These are phyloP conservation scores for Dermolepida albohirtum DNA, from an alignment of 2,888 invertebrate genomes.

Conservation along the genomic window DNA sequence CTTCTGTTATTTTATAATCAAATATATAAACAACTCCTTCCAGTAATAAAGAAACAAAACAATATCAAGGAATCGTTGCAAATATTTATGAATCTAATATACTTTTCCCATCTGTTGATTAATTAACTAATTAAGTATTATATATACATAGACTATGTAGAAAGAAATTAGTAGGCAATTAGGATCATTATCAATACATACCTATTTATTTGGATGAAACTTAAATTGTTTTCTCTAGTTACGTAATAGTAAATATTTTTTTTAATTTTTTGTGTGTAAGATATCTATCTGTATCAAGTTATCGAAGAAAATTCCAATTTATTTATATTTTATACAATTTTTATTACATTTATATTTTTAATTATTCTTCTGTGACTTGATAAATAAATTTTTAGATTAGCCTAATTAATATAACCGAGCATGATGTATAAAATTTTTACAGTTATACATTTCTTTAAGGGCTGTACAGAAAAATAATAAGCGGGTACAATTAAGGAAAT, in stretches of 20 bases:
- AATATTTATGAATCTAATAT: conserved; percentile 21
- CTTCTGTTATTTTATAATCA: not conserved
- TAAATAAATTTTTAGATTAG: not conserved
- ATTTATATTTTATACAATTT: conserved; percentile 10
- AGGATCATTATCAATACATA: too few relatives aligned
- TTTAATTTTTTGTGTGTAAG: conserved; percentile 14
- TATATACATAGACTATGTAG: conserved; percentile 9
- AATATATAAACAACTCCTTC: conserved; percentile 11
- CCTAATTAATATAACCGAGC: too few relatives aligned
- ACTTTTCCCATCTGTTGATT: not conserved
- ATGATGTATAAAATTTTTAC: too few relatives aligned
- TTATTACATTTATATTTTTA: conserved; percentile 5
- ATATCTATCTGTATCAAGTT: conserved; percentile 6
- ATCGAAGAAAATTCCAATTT: conserved; percentile 3
- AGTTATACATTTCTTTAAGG: conserved; percentile 5
- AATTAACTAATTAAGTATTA: not conserved
- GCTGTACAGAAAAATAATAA: conserved; percentile 22
- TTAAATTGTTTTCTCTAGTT: not conserved
- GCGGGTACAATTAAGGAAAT: conserved; percentile 12
- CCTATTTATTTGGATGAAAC: too few relatives aligned
- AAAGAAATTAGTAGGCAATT: too few relatives aligned
- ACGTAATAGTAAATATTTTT: conserved; percentile 6
- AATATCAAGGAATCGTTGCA: not conserved
- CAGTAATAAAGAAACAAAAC: conserved; percentile 11
- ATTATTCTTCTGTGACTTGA: conserved; percentile 12